phyloP scores from a whole-genome alignment of 1,140 invertebrate species.

The Lepidotrigona ventralis region DNA sequence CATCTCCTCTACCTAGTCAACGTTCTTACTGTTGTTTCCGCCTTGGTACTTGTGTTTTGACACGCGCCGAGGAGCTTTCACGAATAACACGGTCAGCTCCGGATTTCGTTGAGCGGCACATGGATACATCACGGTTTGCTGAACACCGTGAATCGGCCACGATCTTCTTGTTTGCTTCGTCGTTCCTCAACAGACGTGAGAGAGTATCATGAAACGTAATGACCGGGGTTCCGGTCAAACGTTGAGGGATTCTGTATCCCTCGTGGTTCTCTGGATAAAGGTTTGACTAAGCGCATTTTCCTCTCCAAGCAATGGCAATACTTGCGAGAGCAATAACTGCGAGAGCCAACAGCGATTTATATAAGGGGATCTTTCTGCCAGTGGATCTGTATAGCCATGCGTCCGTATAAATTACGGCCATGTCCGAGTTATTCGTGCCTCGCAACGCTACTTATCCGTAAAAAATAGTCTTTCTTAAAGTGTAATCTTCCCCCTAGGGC shows the following conservation, averaged over 20 bases:
- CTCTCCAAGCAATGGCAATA: not conserved
- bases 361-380: constrained; percentile 13
- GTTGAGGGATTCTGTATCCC: constrained; percentile 62
- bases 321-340: not conserved
- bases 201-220: constrained; percentile 78
- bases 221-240: constrained; percentile 70
- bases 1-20: not conserved
- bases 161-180: constrained; percentile 61
- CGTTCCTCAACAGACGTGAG: constrained; percentile 70
- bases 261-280: constrained; percentile 57
- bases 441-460: not conserved
- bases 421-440: not conserved
- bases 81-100: constrained; percentile 57
- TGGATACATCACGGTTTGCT: constrained; percentile 75
- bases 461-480: not conserved
- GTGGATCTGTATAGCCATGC: not conserved
- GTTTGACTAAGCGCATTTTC: constrained; percentile 72
- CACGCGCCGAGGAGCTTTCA: constrained; percentile 73
- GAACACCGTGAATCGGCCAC: constrained; percentile 73
- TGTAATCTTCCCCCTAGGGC: not conserved
- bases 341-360: constrained; percentile 41
- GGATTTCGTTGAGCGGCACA: constrained; percentile 55
- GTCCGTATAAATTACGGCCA: constrained; percentile 13
- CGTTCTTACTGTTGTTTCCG: constrained; percentile 6
- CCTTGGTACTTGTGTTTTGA: constrained; percentile 76